Conservation (phyloP, 2,888 invertebrate genomes). For the Aethes cnicana region DNA sequence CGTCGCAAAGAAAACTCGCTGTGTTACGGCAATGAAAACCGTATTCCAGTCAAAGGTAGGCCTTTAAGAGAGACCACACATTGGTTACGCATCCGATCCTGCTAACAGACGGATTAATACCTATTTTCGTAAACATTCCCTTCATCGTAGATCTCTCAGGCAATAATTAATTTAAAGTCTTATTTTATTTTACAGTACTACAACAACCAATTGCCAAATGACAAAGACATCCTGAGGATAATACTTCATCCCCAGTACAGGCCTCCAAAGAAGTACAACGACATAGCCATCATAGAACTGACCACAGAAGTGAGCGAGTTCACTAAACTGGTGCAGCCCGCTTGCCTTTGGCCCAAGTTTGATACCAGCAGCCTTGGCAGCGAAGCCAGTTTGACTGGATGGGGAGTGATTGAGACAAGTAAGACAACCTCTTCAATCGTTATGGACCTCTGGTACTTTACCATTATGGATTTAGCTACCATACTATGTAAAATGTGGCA, state of each 20-base stretch:
- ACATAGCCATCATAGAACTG: constrained; percentile 60
- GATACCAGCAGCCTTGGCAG: constrained; percentile 40
- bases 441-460: too few relatives aligned
- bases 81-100: too few relatives aligned
- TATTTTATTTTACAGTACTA: neutral
- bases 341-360: constrained; percentile 52
- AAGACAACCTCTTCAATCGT: constrained; percentile 29
- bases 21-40: too few relatives aligned
- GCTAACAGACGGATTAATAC: too few relatives aligned
- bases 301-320: constrained; percentile 41
- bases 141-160: neutral
- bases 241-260: constrained; percentile 51
- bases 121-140: too few relatives aligned
- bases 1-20: too few relatives aligned
- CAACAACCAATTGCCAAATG: constrained; percentile 34
- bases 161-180: neutral
- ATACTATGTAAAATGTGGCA: neutral
- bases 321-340: constrained; percentile 50
- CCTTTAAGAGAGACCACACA: too few relatives aligned
- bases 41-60: too few relatives aligned
- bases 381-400: constrained; percentile 53
- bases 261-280: constrained; percentile 57
- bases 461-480: too few relatives aligned
- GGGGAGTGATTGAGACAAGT: constrained; percentile 59
- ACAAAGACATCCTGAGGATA: constrained; percentile 47